Evolutionary conservation across 2,888 invertebrate genomes (phyloP).

Genomic region (Sarcophaga subvicina): DNA sequence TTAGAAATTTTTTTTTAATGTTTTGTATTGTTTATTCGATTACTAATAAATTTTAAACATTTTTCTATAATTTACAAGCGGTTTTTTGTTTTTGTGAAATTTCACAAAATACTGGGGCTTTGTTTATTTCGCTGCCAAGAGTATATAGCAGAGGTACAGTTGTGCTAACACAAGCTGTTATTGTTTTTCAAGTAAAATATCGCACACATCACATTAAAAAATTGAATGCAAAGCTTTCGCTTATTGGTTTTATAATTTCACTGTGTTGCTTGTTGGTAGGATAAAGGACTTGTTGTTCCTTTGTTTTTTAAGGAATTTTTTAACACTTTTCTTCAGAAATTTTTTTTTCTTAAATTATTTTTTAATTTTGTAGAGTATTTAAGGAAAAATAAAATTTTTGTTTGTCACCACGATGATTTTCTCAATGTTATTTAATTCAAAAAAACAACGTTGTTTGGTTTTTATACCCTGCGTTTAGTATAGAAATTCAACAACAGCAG

Average conservation of each 20-base stretch:
- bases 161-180: conserved; percentile 24
- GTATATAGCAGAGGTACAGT: conserved; percentile 39
- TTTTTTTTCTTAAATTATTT: not conserved
- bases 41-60: conserved; percentile 17
- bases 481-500: conserved; percentile 29
- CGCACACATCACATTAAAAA: conserved; percentile 11
- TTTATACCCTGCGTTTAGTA: conserved; percentile 66
- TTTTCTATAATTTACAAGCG: conserved; percentile 19
- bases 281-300: no score
- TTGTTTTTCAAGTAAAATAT: not conserved
- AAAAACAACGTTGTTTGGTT: conserved; percentile 50
- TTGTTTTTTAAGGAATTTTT: no score
- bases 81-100: conserved; percentile 13
- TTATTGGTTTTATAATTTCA: not conserved
- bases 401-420: conserved; percentile 63
- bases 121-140: not conserved
- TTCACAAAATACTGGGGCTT: not conserved
- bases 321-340: not conserved
- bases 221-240: not conserved
- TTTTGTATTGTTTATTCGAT: not conserved
- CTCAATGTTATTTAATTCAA: conserved; percentile 51
- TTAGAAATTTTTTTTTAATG: conserved; percentile 14
- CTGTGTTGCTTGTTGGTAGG: not conserved
- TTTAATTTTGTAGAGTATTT: not conserved
- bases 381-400: not conserved